These are phyloP conservation scores for Sorex araneus DNA, from an alignment of 2,113 vertebrate genomes.

Conservation along the genomic window DNA sequence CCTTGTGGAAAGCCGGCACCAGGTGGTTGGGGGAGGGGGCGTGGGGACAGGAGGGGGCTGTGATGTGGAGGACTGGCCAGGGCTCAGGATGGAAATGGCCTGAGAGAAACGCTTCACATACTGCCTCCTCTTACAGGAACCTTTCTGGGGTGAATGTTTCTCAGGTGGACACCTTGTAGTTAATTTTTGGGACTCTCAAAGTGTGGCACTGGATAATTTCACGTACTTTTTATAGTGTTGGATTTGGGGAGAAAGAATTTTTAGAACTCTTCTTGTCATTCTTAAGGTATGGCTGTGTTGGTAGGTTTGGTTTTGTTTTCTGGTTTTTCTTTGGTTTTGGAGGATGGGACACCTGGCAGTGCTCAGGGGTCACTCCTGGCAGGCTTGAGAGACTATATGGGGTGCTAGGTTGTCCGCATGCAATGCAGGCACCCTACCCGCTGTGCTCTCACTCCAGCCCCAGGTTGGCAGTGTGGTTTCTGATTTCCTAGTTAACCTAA, in stretches of 20 bases:
- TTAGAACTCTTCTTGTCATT: conserved; percentile 28
- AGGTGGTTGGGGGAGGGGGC: no score
- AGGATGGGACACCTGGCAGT: no score
- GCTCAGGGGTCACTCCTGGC: no score
- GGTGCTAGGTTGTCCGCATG: no score
- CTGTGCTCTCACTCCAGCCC: no score
- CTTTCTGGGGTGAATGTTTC: background rate
- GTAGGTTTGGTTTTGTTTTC: background rate
- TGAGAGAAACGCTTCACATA: no score
- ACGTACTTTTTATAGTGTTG: background rate
- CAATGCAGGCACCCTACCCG: no score
- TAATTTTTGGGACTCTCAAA: background rate
- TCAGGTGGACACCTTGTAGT: background rate
- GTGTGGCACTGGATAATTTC: background rate
- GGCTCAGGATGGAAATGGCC: no score
- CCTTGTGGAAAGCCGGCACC: background rate
- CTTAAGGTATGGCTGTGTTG: background rate
- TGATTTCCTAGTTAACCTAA: conserved; percentile 52
- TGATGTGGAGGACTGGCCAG: no score
- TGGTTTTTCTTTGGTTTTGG: background rate
- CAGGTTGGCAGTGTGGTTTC: conserved; percentile 11
- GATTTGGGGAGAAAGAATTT: conserved; percentile 6
- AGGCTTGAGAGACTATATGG: no score
- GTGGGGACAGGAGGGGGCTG: no score
- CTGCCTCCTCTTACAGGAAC: background rate